phyloP scores from a whole-genome alignment of 2,113 vertebrate genomes.

The Puffinus mauretanicus region DNA sequence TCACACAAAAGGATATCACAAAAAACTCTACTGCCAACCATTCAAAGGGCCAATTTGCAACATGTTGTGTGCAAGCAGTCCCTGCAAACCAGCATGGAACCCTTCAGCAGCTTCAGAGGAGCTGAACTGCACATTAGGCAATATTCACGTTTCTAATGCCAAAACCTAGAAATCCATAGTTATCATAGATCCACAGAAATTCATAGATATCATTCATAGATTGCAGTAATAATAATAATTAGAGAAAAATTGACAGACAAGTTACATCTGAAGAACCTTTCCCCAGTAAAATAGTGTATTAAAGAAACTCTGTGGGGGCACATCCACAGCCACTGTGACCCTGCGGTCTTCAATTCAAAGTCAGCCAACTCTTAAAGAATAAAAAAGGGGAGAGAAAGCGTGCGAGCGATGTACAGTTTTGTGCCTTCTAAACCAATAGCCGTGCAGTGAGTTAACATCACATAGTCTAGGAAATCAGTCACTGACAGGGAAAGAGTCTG shows the following conservation, averaged over 20 bases:
- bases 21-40: neutral
- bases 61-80: conserved; percentile 5
- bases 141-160: neutral
- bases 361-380: conserved; percentile 2
- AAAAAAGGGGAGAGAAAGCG: neutral
- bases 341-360: conserved; percentile 28
- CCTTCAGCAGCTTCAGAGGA: neutral
- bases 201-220: conserved; percentile 18
- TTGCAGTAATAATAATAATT: conserved; percentile 53
- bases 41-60: conserved; percentile 30
- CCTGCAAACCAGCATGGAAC: conserved; percentile 36
- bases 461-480: neutral
- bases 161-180: conserved; percentile 31
- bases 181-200: conserved; percentile 22
- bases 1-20: conserved; percentile 15
- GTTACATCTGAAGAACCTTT: conserved; percentile 17
- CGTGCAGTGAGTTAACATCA: neutral
- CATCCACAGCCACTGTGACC: conserved; percentile 6
- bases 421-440: neutral
- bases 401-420: neutral
- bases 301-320: conserved; percentile 8
- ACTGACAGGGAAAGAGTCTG: neutral
- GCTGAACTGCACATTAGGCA: conserved; percentile 16
- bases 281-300: neutral
- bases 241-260: conserved; percentile 12